Conservation (phyloP, 37 sponge, comb jelly and placozoan species). For the Sycon ciliatum region DNA sequence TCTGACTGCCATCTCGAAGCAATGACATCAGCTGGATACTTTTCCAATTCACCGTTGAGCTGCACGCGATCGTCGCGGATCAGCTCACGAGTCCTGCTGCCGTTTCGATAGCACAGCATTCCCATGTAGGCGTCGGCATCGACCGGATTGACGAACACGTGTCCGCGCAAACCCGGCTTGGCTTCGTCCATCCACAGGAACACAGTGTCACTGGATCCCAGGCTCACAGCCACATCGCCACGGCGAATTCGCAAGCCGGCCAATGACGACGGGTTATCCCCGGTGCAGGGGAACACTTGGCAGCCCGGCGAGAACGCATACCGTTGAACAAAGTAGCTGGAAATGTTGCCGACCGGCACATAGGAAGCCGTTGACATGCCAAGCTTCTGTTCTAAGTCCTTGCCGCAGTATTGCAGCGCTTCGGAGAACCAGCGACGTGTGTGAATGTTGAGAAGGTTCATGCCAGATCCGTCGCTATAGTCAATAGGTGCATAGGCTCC, state of each 20-base stretch:
- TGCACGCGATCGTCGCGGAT: slow-evolving; percentile 42
- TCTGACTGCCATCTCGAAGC: slow-evolving; percentile 15
- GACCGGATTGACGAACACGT: slow-evolving; percentile 83
- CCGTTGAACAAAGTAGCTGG: slow-evolving; percentile 48
- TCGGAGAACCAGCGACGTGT: slow-evolving; percentile 55
- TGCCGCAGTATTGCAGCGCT: slow-evolving; percentile 58
- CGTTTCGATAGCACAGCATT: slow-evolving; percentile 90
- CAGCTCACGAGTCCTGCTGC: slow-evolving; percentile 52
- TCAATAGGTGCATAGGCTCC: slow-evolving; percentile 78
- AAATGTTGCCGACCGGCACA: slow-evolving; percentile 38
- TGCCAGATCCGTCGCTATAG: slow-evolving; percentile 92
- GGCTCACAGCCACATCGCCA: slow-evolving; percentile 79
- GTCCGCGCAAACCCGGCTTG: slow-evolving; percentile 76
- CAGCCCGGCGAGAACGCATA: slow-evolving; percentile 69
- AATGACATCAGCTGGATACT: neutral
- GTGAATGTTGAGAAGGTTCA: slow-evolving; percentile 82
- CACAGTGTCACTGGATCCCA: slow-evolving; percentile 90
- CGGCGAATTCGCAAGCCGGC: slow-evolving; percentile 66
- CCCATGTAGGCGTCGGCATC: slow-evolving; percentile 70
- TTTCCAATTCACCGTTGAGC: neutral
- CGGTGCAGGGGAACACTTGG: slow-evolving; percentile 71
- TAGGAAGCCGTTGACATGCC: slow-evolving; percentile 63
- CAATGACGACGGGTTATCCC: slow-evolving; percentile 86
- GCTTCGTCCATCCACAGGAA: slow-evolving; percentile 74
- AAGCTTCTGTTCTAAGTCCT: slow-evolving; percentile 35